Evolutionary conservation across 2,888 invertebrate species (phyloP).

Genomic region (Cryptosula pallasiana): DNA sequence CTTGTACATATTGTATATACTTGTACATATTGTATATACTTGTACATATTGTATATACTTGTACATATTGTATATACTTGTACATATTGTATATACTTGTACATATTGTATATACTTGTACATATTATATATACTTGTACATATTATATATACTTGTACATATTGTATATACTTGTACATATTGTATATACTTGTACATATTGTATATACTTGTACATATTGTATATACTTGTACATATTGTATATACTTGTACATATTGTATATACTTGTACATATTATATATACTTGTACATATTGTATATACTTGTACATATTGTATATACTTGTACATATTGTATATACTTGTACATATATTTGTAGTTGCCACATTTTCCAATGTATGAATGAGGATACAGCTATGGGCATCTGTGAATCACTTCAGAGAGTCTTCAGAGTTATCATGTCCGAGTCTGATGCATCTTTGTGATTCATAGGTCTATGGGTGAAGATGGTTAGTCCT

Average conservation of each 20-base stretch:
- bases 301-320: not conserved
- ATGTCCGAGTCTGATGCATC: constrained; percentile 19
- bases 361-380: constrained; percentile 23
- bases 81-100: too few relatives aligned
- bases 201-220: too few relatives aligned
- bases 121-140: not conserved
- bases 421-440: not conserved
- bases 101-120: too few relatives aligned
- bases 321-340: not conserved
- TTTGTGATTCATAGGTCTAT: too few relatives aligned
- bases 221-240: too few relatives aligned
- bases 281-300: too few relatives aligned
- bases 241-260: too few relatives aligned
- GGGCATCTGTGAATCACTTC: constrained; percentile 23
- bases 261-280: too few relatives aligned
- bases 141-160: not conserved
- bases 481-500: too few relatives aligned
- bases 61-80: too few relatives aligned
- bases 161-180: not conserved
- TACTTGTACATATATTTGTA: not conserved
- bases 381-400: constrained; percentile 3
- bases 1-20: not conserved
- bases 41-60: too few relatives aligned
- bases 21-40: too few relatives aligned
- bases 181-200: not conserved